Conservation (phyloP, 2,113 vertebrate species). For the Microcebus murinus region DNA sequence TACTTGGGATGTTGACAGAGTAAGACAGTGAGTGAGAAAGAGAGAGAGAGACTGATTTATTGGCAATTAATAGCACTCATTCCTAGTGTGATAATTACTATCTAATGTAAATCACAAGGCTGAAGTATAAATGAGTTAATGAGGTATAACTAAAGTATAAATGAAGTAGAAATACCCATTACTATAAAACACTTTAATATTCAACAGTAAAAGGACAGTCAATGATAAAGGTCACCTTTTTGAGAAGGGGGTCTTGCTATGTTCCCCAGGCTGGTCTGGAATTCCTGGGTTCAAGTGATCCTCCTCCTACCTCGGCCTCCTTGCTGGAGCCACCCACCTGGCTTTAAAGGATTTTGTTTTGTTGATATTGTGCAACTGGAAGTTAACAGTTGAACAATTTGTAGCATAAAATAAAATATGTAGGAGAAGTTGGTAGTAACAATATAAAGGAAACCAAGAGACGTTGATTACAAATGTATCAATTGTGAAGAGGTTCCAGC, state of each 20-base stretch:
- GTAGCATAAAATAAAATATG: neutral
- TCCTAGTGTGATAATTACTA: neutral
- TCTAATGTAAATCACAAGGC: slow-evolving; percentile 5
- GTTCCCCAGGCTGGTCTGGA: neutral
- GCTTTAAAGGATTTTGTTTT: neutral
- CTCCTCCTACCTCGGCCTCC: neutral
- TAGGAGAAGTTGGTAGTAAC: slow-evolving; percentile 7
- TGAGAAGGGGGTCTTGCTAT: neutral
- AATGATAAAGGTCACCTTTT: neutral
- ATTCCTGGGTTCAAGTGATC: neutral
- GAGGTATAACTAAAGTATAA: neutral
- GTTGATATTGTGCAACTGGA: slow-evolving; percentile 12
- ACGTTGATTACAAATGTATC: slow-evolving; percentile 13
- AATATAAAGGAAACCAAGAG: slow-evolving; percentile 13
- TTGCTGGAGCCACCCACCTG: neutral
- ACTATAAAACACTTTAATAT: slow-evolving; percentile 13
- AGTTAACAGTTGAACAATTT: neutral
- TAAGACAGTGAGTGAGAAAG: no score
- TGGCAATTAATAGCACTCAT: neutral
- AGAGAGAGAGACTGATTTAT: neutral
- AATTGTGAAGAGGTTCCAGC: neutral
- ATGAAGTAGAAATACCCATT: slow-evolving; percentile 8
- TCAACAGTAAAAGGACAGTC: neutral
- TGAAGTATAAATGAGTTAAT: neutral
- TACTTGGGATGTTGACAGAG: no score